Conservation (phyloP, 2,113 vertebrate species). For the Pantherophis guttatus region DNA sequence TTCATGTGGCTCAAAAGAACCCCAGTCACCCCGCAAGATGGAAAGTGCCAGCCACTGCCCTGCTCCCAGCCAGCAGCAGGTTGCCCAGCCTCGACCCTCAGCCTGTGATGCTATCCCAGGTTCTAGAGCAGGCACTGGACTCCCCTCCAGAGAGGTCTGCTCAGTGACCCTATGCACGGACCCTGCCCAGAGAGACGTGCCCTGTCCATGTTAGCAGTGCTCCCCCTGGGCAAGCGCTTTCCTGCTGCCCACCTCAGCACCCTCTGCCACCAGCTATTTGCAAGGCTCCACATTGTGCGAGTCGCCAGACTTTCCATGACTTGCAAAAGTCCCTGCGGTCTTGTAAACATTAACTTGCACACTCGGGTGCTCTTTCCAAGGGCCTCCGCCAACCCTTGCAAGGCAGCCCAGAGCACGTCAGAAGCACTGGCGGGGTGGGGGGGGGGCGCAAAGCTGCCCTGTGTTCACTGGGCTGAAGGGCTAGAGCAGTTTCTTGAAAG, state of each 20-base stretch:
- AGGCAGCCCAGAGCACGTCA: background rate
- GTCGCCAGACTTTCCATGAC: too few species aligned
- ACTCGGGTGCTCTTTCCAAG: background rate
- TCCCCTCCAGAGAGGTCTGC: background rate
- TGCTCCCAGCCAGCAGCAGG: background rate
- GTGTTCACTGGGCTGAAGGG: background rate
- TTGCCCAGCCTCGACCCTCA: background rate
- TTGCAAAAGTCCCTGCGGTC: background rate
- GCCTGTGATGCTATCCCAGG: background rate
- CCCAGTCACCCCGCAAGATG: background rate
- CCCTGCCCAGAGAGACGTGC: background rate
- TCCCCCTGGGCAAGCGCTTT: fast-evolving
- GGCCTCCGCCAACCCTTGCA: background rate
- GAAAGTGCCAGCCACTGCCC: background rate
- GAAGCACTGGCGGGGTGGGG: too few species aligned
- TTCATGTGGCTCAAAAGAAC: background rate
- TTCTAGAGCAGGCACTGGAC: background rate
- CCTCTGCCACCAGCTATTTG: background rate
- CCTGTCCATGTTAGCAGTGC: background rate
- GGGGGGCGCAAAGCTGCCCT: background rate
- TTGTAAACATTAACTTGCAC: constrained; percentile 24
- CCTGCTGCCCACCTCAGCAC: background rate
- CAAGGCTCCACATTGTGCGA: background rate
- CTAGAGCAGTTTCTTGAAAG: background rate
- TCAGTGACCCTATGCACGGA: background rate